Evolutionary conservation across 1,140 invertebrate species (phyloP), one percentile per base, ranked within the genome.

Genomic region (Oncopodura yosiiana): DNA sequence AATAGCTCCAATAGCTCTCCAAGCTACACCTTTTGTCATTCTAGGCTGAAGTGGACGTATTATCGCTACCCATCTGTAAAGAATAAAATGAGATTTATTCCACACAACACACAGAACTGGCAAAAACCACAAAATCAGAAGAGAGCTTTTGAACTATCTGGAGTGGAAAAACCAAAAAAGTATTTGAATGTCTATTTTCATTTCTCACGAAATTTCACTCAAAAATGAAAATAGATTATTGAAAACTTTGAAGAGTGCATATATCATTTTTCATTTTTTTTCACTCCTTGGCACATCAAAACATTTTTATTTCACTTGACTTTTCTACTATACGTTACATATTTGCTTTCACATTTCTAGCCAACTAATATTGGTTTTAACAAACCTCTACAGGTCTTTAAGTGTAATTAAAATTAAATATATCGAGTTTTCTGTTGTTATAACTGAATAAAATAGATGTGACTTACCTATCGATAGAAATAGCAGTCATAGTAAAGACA

Each of bases 401-500:
- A n/a, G n/a, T n/a, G n/a, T n/a, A n/a, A n/a, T n/a, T n/a, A n/a
- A n/a, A n/a, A n/a, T n/a, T n/a, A n/a, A n/a, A n/a, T n/a, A n/a
- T n/a, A n/a, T n/a, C n/a, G n/a, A n/a, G n/a, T n/a, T n/a, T 16
- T 14, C 16, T 5, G n/a, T 14, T 30, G n/a, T 8, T 19, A 16
- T 12, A 9, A 41, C 6, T 41, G 16, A 16, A 14, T 44, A 44
- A 8, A 21, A 23, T 9, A 12, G 24, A 8, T 9, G 14, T 4
- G 27, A 41, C 75, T 77, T 71, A 87, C 84, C 84, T 83, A 70
- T 87, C 84, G 65, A 86, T 80, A 1, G 83, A 84, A 60, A 87
- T 86, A 39, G 82, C 83, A 18, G 86, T 86, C 34, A 94, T 79
- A 0, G 89, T 93, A 66, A 93, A 87, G n/a, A 93, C 89, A 60